These are phyloP conservation scores for Tarsius wallacei DNA, from an alignment of 2,797 vertebrate genomes.

Conservation along the genomic window DNA sequence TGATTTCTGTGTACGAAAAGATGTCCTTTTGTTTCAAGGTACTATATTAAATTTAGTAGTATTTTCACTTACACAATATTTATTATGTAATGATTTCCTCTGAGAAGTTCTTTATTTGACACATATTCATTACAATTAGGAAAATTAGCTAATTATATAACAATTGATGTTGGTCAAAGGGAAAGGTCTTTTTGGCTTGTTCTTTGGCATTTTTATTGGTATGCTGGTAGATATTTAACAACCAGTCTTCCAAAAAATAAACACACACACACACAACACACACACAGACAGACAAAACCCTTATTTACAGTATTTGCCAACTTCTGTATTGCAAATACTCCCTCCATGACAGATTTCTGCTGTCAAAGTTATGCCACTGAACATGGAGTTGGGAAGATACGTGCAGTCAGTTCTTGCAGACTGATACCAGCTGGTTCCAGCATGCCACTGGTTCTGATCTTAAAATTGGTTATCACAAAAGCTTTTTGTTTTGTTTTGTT, in stretches of 20 bases:
- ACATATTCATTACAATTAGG: background rate
- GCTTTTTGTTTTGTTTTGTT: background rate
- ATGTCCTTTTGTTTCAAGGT: background rate
- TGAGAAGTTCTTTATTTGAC: constrained; percentile 5
- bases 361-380: constrained; percentile 41
- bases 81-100: background rate
- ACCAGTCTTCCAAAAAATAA: background rate
- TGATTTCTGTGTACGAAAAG: background rate
- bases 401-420: background rate
- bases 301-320: constrained; percentile 47
- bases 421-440: background rate
- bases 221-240: constrained; percentile 44
- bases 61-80: background rate
- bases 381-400: background rate
- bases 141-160: constrained; percentile 3
- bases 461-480: constrained; percentile 13
- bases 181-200: background rate
- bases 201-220: background rate
- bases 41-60: background rate
- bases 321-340: constrained; percentile 55
- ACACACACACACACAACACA: background rate
- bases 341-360: constrained; percentile 52
- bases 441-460: constrained; percentile 34
- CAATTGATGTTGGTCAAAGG: background rate
- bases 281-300: background rate